These are phyloP conservation scores for Amphiprion percula DNA, from an alignment of 2,113 vertebrate genomes.

Conservation along the genomic window DNA sequence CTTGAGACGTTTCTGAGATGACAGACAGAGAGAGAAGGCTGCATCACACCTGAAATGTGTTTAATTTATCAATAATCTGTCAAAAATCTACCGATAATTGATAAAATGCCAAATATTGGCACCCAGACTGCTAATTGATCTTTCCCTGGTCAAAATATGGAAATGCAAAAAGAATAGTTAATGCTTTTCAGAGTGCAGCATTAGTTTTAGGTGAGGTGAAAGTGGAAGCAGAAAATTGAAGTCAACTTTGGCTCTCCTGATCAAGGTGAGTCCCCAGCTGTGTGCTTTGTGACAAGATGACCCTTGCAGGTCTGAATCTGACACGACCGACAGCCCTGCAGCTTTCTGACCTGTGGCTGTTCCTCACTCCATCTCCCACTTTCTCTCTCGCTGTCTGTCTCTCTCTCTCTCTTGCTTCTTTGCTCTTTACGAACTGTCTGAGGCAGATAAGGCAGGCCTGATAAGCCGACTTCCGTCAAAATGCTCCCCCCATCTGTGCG, in stretches of 20 bases:
- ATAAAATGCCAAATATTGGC: too few relatives aligned
- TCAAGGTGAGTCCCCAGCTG: constrained; percentile 73
- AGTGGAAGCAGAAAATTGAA: constrained; percentile 29
- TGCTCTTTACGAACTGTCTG: constrained; percentile 79
- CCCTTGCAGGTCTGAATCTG: constrained; percentile 60
- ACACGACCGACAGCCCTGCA: constrained; percentile 64
- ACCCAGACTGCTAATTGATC: too few relatives aligned
- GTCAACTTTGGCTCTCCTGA: constrained; percentile 50
- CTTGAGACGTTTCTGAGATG: too few relatives aligned
- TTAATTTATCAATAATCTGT: too few relatives aligned
- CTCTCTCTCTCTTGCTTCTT: constrained; percentile 43
- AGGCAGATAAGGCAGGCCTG: constrained; percentile 80
- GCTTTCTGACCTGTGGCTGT: constrained; percentile 71
- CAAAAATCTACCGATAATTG: too few relatives aligned
- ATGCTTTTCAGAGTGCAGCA: not conserved
- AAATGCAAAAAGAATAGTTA: not conserved
- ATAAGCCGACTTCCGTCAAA: constrained; percentile 79
- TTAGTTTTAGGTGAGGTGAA: constrained; percentile 52
- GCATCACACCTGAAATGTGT: too few relatives aligned
- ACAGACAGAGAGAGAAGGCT: too few relatives aligned
- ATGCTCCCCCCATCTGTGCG: constrained; percentile 63
- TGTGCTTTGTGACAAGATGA: constrained; percentile 66
- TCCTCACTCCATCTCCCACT: constrained; percentile 26
- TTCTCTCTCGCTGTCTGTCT: constrained; percentile 7
- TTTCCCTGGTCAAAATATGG: not conserved